A percentile compares a stretch with the other conserved stretches of the same genome.
phyloP scores from a whole-genome alignment of 1,140 invertebrate genomes.

The Drosophila subpulchrella region DNA sequence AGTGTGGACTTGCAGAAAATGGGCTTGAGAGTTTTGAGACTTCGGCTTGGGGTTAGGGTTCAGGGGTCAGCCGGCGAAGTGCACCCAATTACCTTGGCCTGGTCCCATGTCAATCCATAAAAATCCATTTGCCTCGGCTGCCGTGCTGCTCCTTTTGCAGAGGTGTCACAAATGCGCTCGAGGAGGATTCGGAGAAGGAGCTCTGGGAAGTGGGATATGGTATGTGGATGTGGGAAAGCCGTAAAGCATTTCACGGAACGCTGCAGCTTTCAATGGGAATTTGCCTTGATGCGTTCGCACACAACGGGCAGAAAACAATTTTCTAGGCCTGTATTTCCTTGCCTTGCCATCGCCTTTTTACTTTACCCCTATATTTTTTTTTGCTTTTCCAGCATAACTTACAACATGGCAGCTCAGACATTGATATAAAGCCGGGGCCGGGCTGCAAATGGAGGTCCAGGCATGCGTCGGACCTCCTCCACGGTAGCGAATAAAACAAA shows the following conservation, averaged over 20 bases:
- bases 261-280: constrained; percentile 81
- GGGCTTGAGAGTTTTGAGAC: constrained; percentile 3
- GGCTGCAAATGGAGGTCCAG: constrained; percentile 29
- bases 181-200: constrained; percentile 57
- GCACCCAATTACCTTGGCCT: constrained; percentile 74
- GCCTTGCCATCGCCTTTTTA: constrained; percentile 17
- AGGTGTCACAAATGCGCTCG: constrained; percentile 80
- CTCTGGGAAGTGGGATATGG: constrained; percentile 7
- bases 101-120: constrained; percentile 77
- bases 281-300: constrained; percentile 61
- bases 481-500: constrained; percentile 49
- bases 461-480: constrained; percentile 65
- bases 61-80: constrained; percentile 46
- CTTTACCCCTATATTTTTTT: neutral
- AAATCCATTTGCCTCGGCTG: constrained; percentile 72
- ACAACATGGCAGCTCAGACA: constrained; percentile 79
- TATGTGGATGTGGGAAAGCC: constrained; percentile 24
- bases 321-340: constrained; percentile 59
- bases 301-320: constrained; percentile 65
- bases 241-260: constrained; percentile 82
- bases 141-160: constrained; percentile 20
- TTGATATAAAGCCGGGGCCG: constrained; percentile 70
- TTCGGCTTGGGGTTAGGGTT: neutral
- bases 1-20: constrained; percentile 43
- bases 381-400: constrained; percentile 69